Evolutionary conservation across 92 coral and sea anemone genomes (phyloP).

Genomic region (Bergia sp.): DNA sequence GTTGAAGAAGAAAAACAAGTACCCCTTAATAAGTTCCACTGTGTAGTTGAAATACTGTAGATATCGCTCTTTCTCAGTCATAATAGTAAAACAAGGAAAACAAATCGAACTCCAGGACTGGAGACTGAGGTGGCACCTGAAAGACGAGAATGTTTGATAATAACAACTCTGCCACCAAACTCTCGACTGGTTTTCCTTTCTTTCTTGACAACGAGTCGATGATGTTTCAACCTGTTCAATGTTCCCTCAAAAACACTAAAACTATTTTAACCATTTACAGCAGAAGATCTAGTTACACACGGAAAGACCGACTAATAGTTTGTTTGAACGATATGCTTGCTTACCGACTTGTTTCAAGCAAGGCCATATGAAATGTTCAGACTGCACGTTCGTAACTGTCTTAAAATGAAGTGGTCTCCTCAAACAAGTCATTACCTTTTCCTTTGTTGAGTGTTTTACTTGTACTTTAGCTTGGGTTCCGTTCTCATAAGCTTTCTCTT

Average conservation of each 20-base stretch:
- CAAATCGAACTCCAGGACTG: background rate
- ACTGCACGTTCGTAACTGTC: background rate
- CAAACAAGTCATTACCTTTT: background rate
- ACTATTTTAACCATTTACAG: background rate
- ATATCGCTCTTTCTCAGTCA: background rate
- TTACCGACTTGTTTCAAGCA: background rate
- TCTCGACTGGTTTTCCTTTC: background rate
- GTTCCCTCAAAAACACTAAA: background rate
- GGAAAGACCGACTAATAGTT: background rate
- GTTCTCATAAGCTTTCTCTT: background rate
- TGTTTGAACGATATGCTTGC: background rate
- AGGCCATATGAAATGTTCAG: slow-evolving; percentile 5
- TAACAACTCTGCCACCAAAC: background rate
- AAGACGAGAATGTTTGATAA: background rate
- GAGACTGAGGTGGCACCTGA: too few relatives aligned
- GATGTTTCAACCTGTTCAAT: background rate
- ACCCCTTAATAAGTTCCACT: too few relatives aligned
- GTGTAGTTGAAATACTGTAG: too few relatives aligned
- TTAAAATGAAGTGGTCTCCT: background rate
- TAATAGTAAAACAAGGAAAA: background rate
- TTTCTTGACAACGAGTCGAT: background rate
- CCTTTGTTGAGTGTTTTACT: background rate
- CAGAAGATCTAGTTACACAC: background rate
- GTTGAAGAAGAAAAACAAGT: too few relatives aligned
- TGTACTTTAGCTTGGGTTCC: background rate